Percentiles rank a stretch among this genome's conserved stretches.
Conservation (phyloP, 2,797 vertebrate species). For the Syndactyla subalaris region DNA sequence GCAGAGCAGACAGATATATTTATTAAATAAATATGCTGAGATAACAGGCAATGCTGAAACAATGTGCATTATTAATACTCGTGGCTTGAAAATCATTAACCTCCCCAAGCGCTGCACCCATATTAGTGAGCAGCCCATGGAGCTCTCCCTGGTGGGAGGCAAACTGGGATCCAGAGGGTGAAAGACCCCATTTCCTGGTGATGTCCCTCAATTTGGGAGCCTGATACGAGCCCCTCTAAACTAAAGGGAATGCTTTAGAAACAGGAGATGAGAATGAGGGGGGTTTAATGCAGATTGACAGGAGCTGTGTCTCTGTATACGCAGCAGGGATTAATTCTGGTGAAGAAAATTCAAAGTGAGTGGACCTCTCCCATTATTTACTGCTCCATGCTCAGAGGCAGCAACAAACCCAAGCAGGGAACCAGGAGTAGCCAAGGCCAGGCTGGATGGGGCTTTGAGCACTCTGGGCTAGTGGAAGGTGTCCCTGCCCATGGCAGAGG, state of each 20-base stretch:
- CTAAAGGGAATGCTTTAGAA: neutral
- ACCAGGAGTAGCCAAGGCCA: neutral
- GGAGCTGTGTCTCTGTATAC: neutral
- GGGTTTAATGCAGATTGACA: neutral
- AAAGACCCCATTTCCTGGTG: neutral
- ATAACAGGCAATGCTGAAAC: neutral
- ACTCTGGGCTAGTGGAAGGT: neutral
- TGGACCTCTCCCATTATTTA: neutral
- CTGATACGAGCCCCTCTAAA: neutral
- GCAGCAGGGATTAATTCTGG: neutral
- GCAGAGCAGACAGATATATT: neutral
- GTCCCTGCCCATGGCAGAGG: neutral
- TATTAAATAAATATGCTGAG: neutral
- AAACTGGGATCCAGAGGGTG: neutral
- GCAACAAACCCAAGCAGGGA: neutral
- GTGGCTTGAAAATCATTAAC: neutral
- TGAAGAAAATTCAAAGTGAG: neutral
- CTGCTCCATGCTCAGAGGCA: neutral
- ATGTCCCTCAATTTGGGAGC: neutral
- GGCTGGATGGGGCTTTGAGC: neutral
- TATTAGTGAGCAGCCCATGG: neutral
- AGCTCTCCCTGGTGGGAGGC: neutral
- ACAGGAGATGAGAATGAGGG: neutral
- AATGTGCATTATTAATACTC: neutral
- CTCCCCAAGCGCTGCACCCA: rapidly evolving